These are phyloP conservation scores for Clarias fuscus DNA, from an alignment of 2,797 vertebrate species.

Conservation along the genomic window DNA sequence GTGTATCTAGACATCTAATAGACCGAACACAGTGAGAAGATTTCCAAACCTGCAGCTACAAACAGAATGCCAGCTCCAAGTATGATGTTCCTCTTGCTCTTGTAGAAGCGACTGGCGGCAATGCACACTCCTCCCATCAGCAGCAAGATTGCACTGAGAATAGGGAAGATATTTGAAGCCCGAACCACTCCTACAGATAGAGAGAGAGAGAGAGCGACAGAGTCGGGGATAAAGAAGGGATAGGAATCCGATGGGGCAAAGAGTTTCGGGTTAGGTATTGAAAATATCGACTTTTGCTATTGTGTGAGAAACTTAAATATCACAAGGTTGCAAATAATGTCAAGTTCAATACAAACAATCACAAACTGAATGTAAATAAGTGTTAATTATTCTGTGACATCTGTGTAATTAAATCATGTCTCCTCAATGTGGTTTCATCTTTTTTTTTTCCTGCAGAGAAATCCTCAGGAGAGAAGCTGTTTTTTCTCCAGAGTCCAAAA, in stretches of 20 bases:
- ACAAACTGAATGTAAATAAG: conserved; percentile 36
- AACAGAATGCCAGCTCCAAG: conserved; percentile 92
- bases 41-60: conserved; percentile 85
- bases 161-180: conserved; percentile 96
- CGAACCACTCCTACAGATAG: conserved; percentile 80
- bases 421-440: conserved; percentile 34
- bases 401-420: conserved; percentile 59
- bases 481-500: conserved; percentile 35
- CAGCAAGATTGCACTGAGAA: conserved; percentile 92
- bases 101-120: conserved; percentile 92
- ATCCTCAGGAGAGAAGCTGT: conserved; percentile 36
- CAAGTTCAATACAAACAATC: conserved; percentile 23
- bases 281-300: background rate
- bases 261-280: background rate
- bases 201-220: background rate
- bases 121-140: conserved; percentile 93
- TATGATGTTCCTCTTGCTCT: conserved; percentile 91
- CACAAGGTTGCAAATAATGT: background rate
- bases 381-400: conserved; percentile 55
- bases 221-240: too few species aligned
- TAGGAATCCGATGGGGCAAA: background rate
- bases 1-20: background rate
- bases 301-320: background rate
- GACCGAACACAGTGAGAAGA: background rate
- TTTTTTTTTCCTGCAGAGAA: conserved; percentile 10